Conservation (phyloP, 1,140 invertebrate genomes). For the Zaprionus kolodkinae region DNA sequence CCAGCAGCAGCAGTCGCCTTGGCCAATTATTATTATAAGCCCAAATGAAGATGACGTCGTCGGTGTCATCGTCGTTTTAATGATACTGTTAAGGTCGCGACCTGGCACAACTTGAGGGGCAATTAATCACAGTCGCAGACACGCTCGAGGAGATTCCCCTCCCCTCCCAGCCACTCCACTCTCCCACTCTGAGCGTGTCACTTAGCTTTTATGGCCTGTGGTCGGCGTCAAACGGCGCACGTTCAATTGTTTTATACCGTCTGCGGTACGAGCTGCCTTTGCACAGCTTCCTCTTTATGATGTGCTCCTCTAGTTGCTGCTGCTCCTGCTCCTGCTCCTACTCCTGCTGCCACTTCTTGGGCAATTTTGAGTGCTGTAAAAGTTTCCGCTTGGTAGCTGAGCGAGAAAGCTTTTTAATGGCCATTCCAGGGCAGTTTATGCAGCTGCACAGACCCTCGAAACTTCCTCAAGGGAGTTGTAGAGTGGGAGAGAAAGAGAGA, state of each 20-base stretch:
- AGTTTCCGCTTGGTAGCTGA: slow-evolving; percentile 39
- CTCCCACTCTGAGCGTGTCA: slow-evolving; percentile 54
- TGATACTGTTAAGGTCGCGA: slow-evolving; percentile 64
- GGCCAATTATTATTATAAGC: slow-evolving; percentile 80
- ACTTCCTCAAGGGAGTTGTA: neutral
- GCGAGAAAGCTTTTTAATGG: slow-evolving; percentile 70
- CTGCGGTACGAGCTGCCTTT: slow-evolving; percentile 45
- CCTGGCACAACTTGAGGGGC: slow-evolving; percentile 52
- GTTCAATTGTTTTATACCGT: slow-evolving; percentile 80
- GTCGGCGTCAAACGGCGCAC: slow-evolving; percentile 54
- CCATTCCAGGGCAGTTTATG: slow-evolving; percentile 74
- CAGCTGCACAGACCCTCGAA: slow-evolving; percentile 59
- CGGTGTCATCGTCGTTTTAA: slow-evolving; percentile 65
- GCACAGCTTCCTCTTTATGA: slow-evolving; percentile 1
- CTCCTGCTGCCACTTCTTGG: slow-evolving; percentile 31
- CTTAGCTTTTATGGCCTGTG: slow-evolving; percentile 65
- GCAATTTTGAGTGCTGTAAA: slow-evolving; percentile 62
- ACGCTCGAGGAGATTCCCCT: neutral
- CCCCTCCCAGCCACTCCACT: no score
- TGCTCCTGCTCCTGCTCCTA: slow-evolving; percentile 28
- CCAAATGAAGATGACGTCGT: slow-evolving; percentile 77
- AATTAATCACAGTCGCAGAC: slow-evolving; percentile 72
- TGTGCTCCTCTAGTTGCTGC: slow-evolving; percentile 42
- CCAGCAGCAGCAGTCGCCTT: slow-evolving; percentile 28
- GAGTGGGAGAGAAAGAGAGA: no score